A percentile compares a stretch with the other conserved stretches of the same genome.
Evolutionary conservation across 2,797 vertebrate species (phyloP).

Genomic region (Kryptopterus vitreolus): DNA sequence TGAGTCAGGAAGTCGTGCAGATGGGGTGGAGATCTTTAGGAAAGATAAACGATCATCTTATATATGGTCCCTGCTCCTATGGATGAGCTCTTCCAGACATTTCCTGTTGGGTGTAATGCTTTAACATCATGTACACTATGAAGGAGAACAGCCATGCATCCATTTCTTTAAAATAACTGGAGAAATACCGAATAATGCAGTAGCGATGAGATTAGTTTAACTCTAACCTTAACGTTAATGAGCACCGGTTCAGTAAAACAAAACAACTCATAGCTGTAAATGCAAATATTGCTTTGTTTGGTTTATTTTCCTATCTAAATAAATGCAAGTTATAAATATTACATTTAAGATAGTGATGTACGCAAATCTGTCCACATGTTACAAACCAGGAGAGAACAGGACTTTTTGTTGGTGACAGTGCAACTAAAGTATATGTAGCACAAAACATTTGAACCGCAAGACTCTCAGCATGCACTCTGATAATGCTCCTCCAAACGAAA

Average conservation of each 20-base stretch:
- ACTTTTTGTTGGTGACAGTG: not conserved
- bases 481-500: not conserved
- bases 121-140: not conserved
- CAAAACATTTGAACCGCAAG: not conserved
- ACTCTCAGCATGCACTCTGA: slow-evolving; percentile 7
- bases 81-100: not conserved
- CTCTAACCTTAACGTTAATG: not conserved
- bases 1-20: not conserved
- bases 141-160: not conserved
- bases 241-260: not conserved
- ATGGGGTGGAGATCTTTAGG: not conserved
- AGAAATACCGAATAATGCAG: not conserved
- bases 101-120: not conserved
- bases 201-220: not conserved
- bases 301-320: not conserved
- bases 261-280: not conserved
- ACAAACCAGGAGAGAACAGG: not conserved
- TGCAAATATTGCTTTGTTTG: not conserved
- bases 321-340: too few species aligned
- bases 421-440: not conserved
- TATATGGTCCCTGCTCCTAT: not conserved
- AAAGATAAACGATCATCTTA: not conserved
- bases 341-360: not conserved
- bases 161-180: not conserved
- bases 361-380: not conserved